Evolutionary conservation across 1,140 invertebrate genomes (phyloP).

Genomic region (Dermatophagoides farinae): DNA sequence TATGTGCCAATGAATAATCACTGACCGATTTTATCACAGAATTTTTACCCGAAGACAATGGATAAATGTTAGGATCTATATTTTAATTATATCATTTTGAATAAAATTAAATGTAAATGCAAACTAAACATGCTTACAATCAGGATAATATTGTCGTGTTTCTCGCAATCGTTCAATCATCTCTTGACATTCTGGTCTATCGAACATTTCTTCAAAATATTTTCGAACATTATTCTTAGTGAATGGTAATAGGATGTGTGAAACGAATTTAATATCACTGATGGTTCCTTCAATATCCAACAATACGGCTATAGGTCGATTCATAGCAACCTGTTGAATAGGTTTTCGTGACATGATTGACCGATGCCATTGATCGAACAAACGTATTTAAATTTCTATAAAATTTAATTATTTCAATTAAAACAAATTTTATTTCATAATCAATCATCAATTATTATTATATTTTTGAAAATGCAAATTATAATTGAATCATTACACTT

Average conservation of each 20-base stretch:
- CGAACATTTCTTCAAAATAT: conserved; percentile 5
- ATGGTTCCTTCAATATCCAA: conserved; percentile 17
- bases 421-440: too few relatives aligned
- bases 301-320: conserved; percentile 6
- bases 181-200: neutral
- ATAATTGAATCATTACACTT: neutral
- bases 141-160: neutral
- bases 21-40: neutral
- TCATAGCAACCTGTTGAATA: neutral
- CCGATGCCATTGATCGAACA: too few relatives aligned
- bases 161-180: conserved; percentile 5
- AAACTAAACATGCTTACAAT: neutral
- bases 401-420: too few relatives aligned
- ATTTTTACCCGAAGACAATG: too few relatives aligned
- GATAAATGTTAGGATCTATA: too few relatives aligned
- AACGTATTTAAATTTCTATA: too few relatives aligned
- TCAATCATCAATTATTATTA: neutral
- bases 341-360: too few relatives aligned
- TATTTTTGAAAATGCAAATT: too few relatives aligned
- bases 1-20: conserved; percentile 6
- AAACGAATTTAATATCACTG: conserved; percentile 13
- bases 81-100: too few relatives aligned
- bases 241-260: conserved; percentile 12
- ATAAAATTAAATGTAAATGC: too few relatives aligned
- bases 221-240: conserved; percentile 5